These are phyloP conservation scores for Phalacrocorax brasilianus DNA, from an alignment of 2,113 vertebrate species.

Conservation along the genomic window DNA sequence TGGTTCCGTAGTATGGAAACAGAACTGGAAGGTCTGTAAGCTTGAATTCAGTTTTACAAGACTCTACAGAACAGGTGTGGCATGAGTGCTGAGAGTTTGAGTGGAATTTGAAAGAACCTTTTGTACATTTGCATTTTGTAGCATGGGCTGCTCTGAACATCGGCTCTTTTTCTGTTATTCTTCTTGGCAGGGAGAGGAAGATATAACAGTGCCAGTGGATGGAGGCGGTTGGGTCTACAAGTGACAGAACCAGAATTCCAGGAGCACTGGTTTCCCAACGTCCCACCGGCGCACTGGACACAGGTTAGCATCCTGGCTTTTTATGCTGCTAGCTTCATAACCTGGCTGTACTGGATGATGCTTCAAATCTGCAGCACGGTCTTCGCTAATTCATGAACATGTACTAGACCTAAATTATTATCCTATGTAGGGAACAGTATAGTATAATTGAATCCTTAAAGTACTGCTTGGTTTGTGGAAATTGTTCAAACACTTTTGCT, in stretches of 20 bases:
- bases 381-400: neutral
- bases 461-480: neutral
- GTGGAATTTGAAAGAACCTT: neutral
- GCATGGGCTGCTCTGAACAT: neutral
- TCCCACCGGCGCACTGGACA: neutral
- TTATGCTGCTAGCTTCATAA: neutral
- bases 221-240: neutral
- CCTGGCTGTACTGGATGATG: neutral
- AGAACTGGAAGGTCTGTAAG: neutral
- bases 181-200: neutral
- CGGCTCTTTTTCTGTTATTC: neutral
- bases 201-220: neutral
- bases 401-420: neutral
- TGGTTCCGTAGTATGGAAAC: neutral
- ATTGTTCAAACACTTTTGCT: neutral
- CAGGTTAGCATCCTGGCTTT: neutral
- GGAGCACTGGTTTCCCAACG: accelerated
- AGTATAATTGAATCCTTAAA: neutral
- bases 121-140: neutral
- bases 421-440: neutral
- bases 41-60: neutral
- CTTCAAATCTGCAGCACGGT: neutral
- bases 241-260: neutral
- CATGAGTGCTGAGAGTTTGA: neutral
- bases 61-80: too few relatives aligned